Evolutionary conservation across 2,888 invertebrate species (phyloP).

Genomic region (Venusia cambrica): DNA sequence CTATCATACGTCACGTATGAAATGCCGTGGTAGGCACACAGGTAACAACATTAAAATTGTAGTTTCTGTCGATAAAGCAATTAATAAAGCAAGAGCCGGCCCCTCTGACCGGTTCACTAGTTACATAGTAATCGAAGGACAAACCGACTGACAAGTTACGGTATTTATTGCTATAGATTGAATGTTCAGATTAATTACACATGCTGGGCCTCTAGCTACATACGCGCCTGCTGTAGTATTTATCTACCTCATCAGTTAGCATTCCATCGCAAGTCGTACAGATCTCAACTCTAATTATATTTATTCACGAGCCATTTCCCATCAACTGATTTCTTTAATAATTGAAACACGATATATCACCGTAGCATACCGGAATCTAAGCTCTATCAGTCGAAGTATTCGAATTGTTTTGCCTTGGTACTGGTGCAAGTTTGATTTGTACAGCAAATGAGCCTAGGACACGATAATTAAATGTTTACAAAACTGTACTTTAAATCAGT

Average conservation of each 20-base stretch:
- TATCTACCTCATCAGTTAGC: conserved; percentile 59
- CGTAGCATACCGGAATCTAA: conserved; percentile 49
- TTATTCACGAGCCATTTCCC: conserved; percentile 50
- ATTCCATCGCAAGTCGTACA: conserved; percentile 50
- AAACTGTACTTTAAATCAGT: conserved; percentile 51
- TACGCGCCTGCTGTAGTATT: conserved; percentile 50
- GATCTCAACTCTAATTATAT: conserved; percentile 51
- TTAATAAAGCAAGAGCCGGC: conserved; percentile 46
- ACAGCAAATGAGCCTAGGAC: conserved; percentile 48
- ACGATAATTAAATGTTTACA: conserved; percentile 52
- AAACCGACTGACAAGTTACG: conserved; percentile 59
- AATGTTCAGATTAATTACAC: conserved; percentile 68
- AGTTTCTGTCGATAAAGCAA: conserved; percentile 52
- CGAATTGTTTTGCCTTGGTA: conserved; percentile 49
- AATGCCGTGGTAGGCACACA: no score
- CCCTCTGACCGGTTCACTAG: conserved; percentile 52
- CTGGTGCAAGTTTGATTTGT: conserved; percentile 41
- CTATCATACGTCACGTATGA: no score
- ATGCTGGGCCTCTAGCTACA: conserved; percentile 45
- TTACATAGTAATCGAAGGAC: conserved; percentile 64
- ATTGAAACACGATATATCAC: conserved; percentile 62
- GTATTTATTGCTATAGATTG: conserved; percentile 69
- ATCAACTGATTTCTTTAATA: conserved; percentile 53
- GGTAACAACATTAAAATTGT: conserved; percentile 26
- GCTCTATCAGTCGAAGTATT: conserved; percentile 41